Conservation (phyloP, 2,888 invertebrate genomes). For the Scaptodrosophila latifasciaeformis region DNA sequence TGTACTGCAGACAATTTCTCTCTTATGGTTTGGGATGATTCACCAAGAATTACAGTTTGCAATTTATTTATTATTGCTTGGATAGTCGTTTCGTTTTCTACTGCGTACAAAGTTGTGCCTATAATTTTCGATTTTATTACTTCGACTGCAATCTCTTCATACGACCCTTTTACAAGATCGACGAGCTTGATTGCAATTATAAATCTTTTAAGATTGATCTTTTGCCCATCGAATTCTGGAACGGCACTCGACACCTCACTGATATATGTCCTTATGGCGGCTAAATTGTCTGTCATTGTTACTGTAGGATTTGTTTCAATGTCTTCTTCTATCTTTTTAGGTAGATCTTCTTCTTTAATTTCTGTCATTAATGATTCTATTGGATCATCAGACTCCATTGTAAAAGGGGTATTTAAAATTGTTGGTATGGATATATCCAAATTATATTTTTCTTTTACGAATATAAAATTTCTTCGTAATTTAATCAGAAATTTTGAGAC, state of each 20-base stretch:
- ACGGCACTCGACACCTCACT: constrained; percentile 7
- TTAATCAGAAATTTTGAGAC: background rate
- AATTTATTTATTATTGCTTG: background rate
- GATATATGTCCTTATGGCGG: constrained; percentile 7
- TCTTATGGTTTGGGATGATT: constrained; percentile 1
- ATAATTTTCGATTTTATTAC: no score
- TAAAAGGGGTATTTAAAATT: constrained; percentile 9
- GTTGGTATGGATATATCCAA: constrained; percentile 14
- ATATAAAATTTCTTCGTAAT: constrained; percentile 5
- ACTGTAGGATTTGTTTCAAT: constrained; percentile 1
- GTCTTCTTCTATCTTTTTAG: constrained; percentile 7
- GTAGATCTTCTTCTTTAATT: constrained; percentile 4
- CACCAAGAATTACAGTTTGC: background rate
- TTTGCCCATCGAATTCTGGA: constrained; percentile 11
- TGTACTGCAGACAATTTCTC: background rate
- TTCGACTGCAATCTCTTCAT: background rate
- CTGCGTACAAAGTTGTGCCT: background rate
- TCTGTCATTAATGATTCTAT: background rate
- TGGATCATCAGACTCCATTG: background rate
- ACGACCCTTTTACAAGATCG: background rate
- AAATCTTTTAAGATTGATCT: background rate
- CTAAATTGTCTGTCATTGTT: constrained; percentile 8
- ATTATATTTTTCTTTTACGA: constrained; percentile 1
- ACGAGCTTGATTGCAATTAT: background rate
- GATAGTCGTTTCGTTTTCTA: background rate